Evolutionary conservation across 2,888 invertebrate genomes (phyloP), one percentile per base, ranked within the genome.

Genomic region (Hydroisotoma schaefferi): DNA sequence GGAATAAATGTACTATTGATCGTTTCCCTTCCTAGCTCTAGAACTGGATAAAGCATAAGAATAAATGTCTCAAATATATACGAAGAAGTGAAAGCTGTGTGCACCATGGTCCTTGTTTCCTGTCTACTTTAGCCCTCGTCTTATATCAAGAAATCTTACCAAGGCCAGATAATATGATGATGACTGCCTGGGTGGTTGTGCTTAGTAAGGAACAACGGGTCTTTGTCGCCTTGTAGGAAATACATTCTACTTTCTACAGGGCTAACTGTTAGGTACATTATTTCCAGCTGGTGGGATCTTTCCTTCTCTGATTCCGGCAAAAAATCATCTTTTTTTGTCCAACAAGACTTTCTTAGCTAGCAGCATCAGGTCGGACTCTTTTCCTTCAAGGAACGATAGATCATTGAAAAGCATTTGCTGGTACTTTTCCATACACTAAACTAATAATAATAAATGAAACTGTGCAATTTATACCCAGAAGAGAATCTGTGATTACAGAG

Each of bases 21-120:
- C 40, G n/a, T 20, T 40, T 40, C 20, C 40, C 40, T 40, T 40
- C n/a, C 5, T 15, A 10, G 20, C 8, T 40, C 15, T 18, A 40
- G n/a, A 20, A 40, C 15, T 15, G 40, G 40, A 40, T 40, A 15
- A 40, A 18, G 40, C n/a, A n/a, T n/a, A n/a, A n/a, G n/a, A n/a
- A n/a, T n/a, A n/a, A n/a, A n/a, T n/a, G n/a, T n/a, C n/a, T 40
- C n/a, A 40, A 40, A 40, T 40, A 40, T 40, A 15, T 33, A 10
- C 8, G 33, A 15, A 33, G 33, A 33, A 33, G 15, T 33, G 33
- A 10, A 33, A 18, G 40, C 20, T 5, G 5, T 15, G 40, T 18
- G 40, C 40, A 40, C 20, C 40, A 5, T 40, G 40, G 40, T 20
- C 40, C 40, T 40, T 40, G 40, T 40, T 40, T 40, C 40, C 40